Base-by-base conservation (phyloP, 2,888 invertebrate species). In the Disparrhopalites patrizii region DNA sequence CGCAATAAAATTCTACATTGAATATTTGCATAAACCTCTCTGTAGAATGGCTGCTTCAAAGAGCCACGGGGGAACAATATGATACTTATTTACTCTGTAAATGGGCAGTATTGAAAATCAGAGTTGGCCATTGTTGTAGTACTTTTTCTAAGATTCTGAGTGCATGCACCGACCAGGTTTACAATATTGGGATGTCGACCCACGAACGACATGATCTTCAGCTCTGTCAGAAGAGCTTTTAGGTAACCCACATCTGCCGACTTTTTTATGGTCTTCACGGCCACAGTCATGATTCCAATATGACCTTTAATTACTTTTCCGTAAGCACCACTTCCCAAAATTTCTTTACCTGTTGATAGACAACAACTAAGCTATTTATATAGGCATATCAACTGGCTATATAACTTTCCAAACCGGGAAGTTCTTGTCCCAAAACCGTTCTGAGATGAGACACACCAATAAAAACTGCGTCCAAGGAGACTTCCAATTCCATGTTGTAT, bases 121-220 rank as follows among this genome's bases (percentile, higher is more conserved):
- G n/a, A n/a, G n/a, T n/a, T n/a, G n/a, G n/a, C n/a, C n/a, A n/a
- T n/a, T n/a, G n/a, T n/a, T n/a, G n/a, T n/a, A n/a, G n/a, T 47
- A 60, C 66, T 15, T 55, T 66, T 54, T 20, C 66, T 43, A 1
- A 66, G 55, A 33, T 77, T 77, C 71, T 78, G 79, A 23, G 81
- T 81, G 23, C 79, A 79, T 20, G 81, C 81, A 8, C 81, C 81
- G 33, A 81, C 76, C 25, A 81, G 74, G 65, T 80, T 80, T 31
- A 81, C 77, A 52, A 81, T 79, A 70, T 81, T 81, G 25, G 80
- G 73, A 73, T 81, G 81, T 33, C 79, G 79, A 0, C 81, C 81
- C 28, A 81, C 76, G 71, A 80, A 80, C 55, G 80, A 80, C 43
- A 81, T 76, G 54, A 81, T 79, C 75, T 81, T 81, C 60, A 81